Evolutionary conservation across 1,140 invertebrate genomes (phyloP).

Genomic region (Yoshiicerus persimilis): DNA sequence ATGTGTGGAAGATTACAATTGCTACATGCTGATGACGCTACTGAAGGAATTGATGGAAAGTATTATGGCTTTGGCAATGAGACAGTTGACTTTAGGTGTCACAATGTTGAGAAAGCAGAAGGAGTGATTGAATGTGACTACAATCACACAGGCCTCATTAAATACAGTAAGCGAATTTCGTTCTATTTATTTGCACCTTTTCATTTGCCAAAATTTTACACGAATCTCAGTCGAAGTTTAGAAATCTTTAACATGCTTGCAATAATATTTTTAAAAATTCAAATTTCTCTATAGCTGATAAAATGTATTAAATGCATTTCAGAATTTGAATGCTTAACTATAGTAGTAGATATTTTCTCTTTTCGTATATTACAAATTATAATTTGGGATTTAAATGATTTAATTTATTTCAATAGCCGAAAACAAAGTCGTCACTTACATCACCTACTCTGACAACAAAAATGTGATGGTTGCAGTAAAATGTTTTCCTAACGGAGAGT

Average conservation of each 20-base stretch:
- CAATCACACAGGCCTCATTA: background rate
- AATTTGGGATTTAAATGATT: background rate
- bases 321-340: too few relatives aligned
- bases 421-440: background rate
- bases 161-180: background rate
- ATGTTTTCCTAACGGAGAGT: background rate
- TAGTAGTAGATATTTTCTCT: too few relatives aligned
- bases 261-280: too few relatives aligned
- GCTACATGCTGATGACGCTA: background rate
- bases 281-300: too few relatives aligned
- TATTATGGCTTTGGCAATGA: background rate
- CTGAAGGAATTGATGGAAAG: background rate
- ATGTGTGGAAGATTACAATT: background rate
- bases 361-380: too few relatives aligned
- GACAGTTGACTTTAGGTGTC: background rate
- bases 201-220: too few relatives aligned
- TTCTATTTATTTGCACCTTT: too few relatives aligned
- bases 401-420: background rate
- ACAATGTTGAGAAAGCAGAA: background rate
- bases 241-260: too few relatives aligned
- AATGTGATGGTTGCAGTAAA: background rate
- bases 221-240: too few relatives aligned
- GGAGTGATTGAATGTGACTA: background rate
- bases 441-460: background rate
- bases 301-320: too few relatives aligned